A percentile compares a stretch with the other conserved stretches of the same genome.
Conservation (phyloP, 2,113 vertebrate species). For the Myocastor coypus region DNA sequence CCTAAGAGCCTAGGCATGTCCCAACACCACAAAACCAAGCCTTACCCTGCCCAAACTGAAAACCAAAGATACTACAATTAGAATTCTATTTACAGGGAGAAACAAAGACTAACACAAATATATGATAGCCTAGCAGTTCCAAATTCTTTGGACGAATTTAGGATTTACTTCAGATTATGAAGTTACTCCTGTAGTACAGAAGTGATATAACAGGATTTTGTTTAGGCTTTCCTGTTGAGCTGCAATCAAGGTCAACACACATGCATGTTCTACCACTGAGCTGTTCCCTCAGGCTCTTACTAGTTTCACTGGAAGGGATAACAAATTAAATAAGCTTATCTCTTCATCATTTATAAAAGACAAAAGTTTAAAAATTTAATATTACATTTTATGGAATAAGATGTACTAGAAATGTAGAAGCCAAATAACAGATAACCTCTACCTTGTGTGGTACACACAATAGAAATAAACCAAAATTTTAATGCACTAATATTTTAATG, state of each 20-base stretch:
- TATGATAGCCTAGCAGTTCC: neutral
- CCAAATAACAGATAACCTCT: neutral
- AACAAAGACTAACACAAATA: neutral
- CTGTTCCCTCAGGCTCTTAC: neutral
- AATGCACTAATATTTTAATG: constrained; percentile 13
- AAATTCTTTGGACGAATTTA: neutral
- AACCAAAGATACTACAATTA: neutral
- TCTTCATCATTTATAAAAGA: constrained; percentile 3
- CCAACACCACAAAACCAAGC: neutral
- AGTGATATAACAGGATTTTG: neutral
- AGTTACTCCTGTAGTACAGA: neutral
- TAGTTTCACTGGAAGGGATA: neutral
- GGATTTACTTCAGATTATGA: neutral
- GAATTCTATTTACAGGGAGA: neutral
- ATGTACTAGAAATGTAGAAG: neutral
- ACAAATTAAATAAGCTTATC: neutral
- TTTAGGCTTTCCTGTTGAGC: neutral
- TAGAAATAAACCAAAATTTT: constrained; percentile 24
- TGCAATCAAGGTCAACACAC: neutral
- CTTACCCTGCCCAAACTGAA: neutral
- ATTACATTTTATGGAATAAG: neutral
- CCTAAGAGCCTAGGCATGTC: neutral
- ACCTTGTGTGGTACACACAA: neutral
- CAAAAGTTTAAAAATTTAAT: neutral
- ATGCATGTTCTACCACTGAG: neutral